Conservation (phyloP, 2,113 vertebrate genomes). For the Crotophaga sulcirostris region DNA sequence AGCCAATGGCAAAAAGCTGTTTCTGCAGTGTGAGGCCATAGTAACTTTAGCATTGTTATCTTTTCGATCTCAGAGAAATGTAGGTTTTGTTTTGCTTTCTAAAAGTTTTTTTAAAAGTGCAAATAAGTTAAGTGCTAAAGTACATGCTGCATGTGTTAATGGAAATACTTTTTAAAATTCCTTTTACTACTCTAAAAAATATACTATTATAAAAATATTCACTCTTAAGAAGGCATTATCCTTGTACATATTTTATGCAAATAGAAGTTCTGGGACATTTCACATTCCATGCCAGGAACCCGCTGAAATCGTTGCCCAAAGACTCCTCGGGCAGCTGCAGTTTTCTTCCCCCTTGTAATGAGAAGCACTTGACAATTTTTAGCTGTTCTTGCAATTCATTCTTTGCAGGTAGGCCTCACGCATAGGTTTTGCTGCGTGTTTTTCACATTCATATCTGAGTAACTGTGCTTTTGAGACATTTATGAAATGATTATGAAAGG, state of each 20-base stretch:
- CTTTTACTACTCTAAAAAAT: not conserved
- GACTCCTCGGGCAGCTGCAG: not conserved
- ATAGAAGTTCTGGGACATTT: not conserved
- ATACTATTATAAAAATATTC: fast-evolving
- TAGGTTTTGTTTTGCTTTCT: not conserved
- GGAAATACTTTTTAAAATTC: too few species aligned
- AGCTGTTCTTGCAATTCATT: fast-evolving
- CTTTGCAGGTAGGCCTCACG: not conserved
- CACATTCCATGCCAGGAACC: not conserved
- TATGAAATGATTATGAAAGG: not conserved
- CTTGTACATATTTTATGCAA: fast-evolving
- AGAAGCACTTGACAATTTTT: not conserved
- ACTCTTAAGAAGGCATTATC: not conserved
- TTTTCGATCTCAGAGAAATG: not conserved
- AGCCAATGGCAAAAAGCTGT: not conserved
- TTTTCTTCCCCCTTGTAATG: not conserved
- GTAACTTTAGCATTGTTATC: not conserved
- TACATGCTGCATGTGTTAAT: fast-evolving
- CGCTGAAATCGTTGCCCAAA: not conserved
- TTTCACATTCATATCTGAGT: not conserved
- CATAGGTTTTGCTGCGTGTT: not conserved
- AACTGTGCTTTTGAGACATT: not conserved
- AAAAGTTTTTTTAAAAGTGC: not conserved
- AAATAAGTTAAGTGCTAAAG: not conserved
- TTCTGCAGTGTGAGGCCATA: not conserved